A percentile compares a stretch with the other conserved stretches of the same genome.
Conservation (phyloP, 2,888 invertebrate species). For the Polydrusus pterygomalis region DNA sequence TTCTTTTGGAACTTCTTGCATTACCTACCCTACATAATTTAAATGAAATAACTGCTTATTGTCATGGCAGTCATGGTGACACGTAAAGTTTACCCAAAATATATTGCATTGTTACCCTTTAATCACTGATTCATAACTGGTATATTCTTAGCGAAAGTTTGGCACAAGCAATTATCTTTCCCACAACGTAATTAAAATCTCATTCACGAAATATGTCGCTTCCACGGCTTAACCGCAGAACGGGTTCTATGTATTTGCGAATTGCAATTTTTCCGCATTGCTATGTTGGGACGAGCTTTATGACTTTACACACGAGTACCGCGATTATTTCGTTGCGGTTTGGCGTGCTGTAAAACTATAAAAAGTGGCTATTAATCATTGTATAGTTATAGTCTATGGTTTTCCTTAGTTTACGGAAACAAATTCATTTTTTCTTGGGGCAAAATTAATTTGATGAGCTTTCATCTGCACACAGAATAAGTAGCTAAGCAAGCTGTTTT, state of each 20-base stretch:
- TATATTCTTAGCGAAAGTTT: constrained; percentile 14
- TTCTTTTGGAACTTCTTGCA: too few relatives aligned
- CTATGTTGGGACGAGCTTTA: constrained; percentile 9
- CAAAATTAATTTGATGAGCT: too few relatives aligned
- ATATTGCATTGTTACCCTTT: constrained; percentile 11
- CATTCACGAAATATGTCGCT: constrained; percentile 26
- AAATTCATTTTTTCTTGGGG: too few relatives aligned
- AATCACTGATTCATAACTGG: constrained; percentile 9
- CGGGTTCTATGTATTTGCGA: constrained; percentile 11
- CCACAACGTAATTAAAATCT: constrained; percentile 22
- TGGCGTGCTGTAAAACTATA: neutral
- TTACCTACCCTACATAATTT: neutral
- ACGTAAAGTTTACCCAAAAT: neutral
- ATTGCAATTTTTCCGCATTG: constrained; percentile 25
- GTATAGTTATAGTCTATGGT: too few relatives aligned
- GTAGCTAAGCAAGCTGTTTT: too few relatives aligned
- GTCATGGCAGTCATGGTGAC: neutral
- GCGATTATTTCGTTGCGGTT: neutral
- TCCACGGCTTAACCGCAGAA: constrained; percentile 15
- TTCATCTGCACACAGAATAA: too few relatives aligned
- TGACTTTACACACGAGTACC: constrained; percentile 5
- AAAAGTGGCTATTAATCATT: neutral
- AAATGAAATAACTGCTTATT: neutral
- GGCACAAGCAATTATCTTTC: constrained; percentile 20
- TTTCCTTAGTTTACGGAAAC: too few relatives aligned